Conservation (phyloP, 2,797 vertebrate species). For the Psittacula echo region DNA sequence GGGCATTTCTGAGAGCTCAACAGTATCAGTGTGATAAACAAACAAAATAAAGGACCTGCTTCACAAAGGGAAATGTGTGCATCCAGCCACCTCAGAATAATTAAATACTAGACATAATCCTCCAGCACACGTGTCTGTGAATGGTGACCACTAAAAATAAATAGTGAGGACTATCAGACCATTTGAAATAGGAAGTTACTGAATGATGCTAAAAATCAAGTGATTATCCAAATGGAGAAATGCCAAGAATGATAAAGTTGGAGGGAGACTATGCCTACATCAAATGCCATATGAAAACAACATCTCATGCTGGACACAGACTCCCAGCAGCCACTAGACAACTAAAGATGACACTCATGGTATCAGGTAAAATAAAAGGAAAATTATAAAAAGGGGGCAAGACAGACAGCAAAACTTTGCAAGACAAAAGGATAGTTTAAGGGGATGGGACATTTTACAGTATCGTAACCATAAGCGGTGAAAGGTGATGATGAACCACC, state of each 20-base stretch:
- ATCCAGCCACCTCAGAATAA: not conserved
- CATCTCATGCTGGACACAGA: not conserved
- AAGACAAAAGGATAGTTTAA: not conserved
- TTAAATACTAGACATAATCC: slow-evolving; percentile 3
- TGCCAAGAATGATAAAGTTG: not conserved
- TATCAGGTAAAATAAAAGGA: not conserved
- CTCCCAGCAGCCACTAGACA: not conserved
- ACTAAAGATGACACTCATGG: not conserved
- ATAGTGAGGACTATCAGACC: not conserved
- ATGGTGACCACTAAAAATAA: slow-evolving; percentile 6
- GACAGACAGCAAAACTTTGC: not conserved
- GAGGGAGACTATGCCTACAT: not conserved
- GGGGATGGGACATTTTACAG: not conserved
- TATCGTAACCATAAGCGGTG: slow-evolving; percentile 1
- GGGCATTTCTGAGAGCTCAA: slow-evolving; percentile 9
- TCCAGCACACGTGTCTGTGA: not conserved
- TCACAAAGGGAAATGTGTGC: not conserved
- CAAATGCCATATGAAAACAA: not conserved
- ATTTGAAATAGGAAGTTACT: not conserved
- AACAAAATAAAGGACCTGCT: not conserved
- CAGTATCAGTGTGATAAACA: not conserved
- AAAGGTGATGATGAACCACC: slow-evolving; percentile 47
- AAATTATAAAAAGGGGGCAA: not conserved
- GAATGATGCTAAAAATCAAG: not conserved
- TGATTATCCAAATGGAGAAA: not conserved